Conservation (phyloP, 2,888 invertebrate species). For the Spilosoma lubricipeda region DNA sequence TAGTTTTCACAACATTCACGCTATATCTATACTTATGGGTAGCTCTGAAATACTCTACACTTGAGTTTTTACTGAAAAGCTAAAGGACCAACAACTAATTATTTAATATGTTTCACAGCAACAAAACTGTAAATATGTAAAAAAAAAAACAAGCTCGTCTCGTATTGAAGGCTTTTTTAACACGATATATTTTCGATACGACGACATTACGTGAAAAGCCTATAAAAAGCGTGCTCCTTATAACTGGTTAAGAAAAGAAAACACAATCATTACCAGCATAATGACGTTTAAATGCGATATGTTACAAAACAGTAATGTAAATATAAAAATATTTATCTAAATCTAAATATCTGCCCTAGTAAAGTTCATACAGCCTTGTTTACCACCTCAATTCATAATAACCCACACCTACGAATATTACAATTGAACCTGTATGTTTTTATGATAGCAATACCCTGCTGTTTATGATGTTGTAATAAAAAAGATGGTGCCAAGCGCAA, state of each 20-base stretch:
- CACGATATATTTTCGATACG: no score
- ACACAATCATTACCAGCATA: not conserved
- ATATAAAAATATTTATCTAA: not conserved
- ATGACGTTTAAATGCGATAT: not conserved
- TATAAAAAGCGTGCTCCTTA: not conserved
- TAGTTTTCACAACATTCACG: not conserved
- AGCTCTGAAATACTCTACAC: not conserved
- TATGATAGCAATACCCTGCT: not conserved
- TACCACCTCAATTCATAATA: not conserved
- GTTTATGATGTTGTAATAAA: not conserved
- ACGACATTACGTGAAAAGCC: not conserved
- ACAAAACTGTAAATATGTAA: no score
- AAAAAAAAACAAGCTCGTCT: no score
- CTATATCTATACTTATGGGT: not conserved
- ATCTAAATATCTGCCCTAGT: not conserved
- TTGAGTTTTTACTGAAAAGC: not conserved
- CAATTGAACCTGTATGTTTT: not conserved
- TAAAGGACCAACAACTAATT: not conserved
- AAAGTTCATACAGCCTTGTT: not conserved
- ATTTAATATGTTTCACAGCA: no score
- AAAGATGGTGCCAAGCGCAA: conserved; percentile 14
- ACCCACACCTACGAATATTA: not conserved
- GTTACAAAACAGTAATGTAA: not conserved
- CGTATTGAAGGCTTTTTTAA: no score
- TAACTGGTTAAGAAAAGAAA: not conserved